Evolutionary conservation across 1,140 invertebrate species (phyloP).

Genomic region (Dinoponera quadriceps): DNA sequence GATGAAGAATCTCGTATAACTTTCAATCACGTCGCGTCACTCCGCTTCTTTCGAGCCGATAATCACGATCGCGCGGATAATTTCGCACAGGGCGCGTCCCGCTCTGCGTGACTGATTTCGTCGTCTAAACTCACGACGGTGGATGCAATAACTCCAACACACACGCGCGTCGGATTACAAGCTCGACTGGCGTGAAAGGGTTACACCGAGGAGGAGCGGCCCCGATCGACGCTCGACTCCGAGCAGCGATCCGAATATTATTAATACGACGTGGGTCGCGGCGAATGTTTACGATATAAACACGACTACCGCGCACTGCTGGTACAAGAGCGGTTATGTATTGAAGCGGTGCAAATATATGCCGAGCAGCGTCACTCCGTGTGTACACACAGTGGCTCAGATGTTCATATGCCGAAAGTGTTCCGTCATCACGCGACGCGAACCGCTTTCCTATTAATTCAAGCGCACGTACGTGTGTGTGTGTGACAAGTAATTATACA

Average conservation of each 20-base stretch:
- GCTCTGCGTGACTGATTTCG: slow-evolving; percentile 31
- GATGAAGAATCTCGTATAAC: slow-evolving; percentile 10
- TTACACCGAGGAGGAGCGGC: slow-evolving; percentile 47
- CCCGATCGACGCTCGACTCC: slow-evolving; percentile 54
- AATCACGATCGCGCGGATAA: slow-evolving; percentile 46
- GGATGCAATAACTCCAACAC: slow-evolving; percentile 54
- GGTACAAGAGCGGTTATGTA: slow-evolving; percentile 64
- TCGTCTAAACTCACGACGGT: slow-evolving; percentile 40
- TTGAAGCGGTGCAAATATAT: slow-evolving; percentile 66
- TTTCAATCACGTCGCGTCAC: slow-evolving; percentile 43
- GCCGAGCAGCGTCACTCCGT: slow-evolving; percentile 47
- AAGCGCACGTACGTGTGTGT: neutral
- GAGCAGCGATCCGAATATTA: slow-evolving; percentile 65
- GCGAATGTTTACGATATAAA: slow-evolving; percentile 73
- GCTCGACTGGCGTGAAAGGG: slow-evolving; percentile 57
- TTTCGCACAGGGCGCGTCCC: slow-evolving; percentile 33
- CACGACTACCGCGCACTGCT: slow-evolving; percentile 53
- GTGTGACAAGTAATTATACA: slow-evolving; percentile 3
- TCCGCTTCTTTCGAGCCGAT: slow-evolving; percentile 30
- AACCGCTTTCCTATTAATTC: slow-evolving; percentile 54
- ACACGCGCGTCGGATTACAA: slow-evolving; percentile 56
- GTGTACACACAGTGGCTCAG: slow-evolving; percentile 56
- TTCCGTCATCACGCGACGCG: slow-evolving; percentile 55
- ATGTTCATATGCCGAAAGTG: slow-evolving; percentile 61
- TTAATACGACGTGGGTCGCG: slow-evolving; percentile 66